Evolutionary conservation across 1,140 invertebrate species (phyloP).

Genomic region (Brevipalpus yothersi): DNA sequence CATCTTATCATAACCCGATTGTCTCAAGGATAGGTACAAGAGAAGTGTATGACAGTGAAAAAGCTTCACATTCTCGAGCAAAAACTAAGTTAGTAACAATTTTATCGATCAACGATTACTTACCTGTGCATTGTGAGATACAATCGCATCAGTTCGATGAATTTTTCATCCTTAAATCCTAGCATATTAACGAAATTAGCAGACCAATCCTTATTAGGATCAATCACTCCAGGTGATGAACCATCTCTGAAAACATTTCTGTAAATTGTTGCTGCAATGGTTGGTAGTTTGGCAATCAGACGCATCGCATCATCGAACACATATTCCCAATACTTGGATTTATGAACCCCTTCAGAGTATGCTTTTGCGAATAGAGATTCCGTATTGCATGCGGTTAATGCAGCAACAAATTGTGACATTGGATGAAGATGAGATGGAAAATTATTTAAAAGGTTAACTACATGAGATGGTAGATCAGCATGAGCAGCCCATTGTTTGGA

Average conservation of each 20-base stretch:
- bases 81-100: background rate
- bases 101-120: background rate
- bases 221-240: constrained; percentile 26
- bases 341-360: constrained; percentile 28
- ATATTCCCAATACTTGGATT: constrained; percentile 30
- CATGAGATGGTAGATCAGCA: constrained; percentile 67
- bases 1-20: background rate
- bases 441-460: constrained; percentile 80
- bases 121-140: constrained; percentile 33
- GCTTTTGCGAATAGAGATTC: constrained; percentile 35
- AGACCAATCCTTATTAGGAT: constrained; percentile 31
- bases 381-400: constrained; percentile 30
- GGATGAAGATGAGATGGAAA: constrained; percentile 60
- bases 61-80: background rate
- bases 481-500: constrained; percentile 76
- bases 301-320: constrained; percentile 32
- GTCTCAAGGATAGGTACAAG: too few relatives aligned
- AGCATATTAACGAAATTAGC: constrained; percentile 31
- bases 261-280: constrained; percentile 32
- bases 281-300: constrained; percentile 33
- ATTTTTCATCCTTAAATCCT: constrained; percentile 27
- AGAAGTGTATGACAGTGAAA: too few relatives aligned
- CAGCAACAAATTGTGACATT: constrained; percentile 33
- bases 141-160: constrained; percentile 31
- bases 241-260: constrained; percentile 31